Conservation (phyloP, 2,888 invertebrate genomes). For the Agrochola circellaris region DNA sequence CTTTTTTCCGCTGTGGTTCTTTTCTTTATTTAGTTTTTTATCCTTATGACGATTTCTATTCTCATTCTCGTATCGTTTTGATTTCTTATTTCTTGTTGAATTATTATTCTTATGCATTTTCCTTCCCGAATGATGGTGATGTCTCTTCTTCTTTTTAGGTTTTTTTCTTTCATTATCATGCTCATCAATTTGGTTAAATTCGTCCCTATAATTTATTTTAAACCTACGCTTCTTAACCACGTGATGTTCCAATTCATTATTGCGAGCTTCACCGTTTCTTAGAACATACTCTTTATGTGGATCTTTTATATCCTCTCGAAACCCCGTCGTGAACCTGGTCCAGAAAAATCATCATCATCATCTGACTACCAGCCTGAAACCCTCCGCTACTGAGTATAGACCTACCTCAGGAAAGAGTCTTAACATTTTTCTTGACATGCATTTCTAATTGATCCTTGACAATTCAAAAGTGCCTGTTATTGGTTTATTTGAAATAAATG, state of each 20-base stretch:
- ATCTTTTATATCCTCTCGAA: not conserved
- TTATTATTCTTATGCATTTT: not conserved
- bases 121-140: not conserved
- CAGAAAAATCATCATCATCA: constrained; percentile 53
- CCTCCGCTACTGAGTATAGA: constrained; percentile 29
- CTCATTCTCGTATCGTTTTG: not conserved
- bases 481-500: too few relatives aligned
- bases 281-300: not conserved
- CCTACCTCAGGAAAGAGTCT: constrained; percentile 28
- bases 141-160: not conserved
- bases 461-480: too few relatives aligned
- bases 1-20: not conserved
- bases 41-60: not conserved
- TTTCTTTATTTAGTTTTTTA: constrained; percentile 4
- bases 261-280: not conserved
- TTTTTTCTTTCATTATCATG: not conserved
- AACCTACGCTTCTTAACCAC: not conserved
- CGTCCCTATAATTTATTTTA: not conserved
- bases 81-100: not conserved
- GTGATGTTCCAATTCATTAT: constrained; percentile 1
- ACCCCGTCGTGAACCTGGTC: constrained; percentile 42
- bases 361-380: constrained; percentile 25
- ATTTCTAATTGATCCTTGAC: too few relatives aligned
- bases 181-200: not conserved
- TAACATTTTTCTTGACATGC: not conserved